Conservation (phyloP, 2,113 vertebrate genomes). For the Stegastes partitus region DNA sequence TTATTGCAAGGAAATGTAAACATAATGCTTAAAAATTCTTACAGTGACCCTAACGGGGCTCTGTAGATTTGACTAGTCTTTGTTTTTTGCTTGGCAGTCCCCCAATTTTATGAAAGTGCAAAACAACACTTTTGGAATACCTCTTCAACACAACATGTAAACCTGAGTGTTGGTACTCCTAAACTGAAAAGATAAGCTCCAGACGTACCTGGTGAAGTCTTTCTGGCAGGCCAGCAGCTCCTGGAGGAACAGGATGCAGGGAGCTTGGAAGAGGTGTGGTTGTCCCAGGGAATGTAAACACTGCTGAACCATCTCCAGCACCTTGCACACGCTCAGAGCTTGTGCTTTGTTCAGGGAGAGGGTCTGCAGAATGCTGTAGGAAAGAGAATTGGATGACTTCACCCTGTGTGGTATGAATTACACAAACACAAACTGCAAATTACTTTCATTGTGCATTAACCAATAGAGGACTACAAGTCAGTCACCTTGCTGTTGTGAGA, state of each 20-base stretch:
- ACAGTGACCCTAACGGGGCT: too few relatives aligned
- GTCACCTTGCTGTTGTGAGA: slow-evolving; percentile 91
- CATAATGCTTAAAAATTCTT: too few relatives aligned
- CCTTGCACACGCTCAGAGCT: slow-evolving; percentile 89
- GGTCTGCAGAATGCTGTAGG: slow-evolving; percentile 91
- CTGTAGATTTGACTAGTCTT: too few relatives aligned
- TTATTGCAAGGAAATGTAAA: too few relatives aligned
- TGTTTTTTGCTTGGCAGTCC: background rate
- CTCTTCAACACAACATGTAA: background rate
- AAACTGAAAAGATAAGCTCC: background rate
- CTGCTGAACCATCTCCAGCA: slow-evolving; percentile 88
- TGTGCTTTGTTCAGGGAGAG: slow-evolving; percentile 92
- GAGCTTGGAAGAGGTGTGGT: slow-evolving; percentile 93
- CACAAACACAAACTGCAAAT: background rate
- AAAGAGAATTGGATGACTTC: background rate
- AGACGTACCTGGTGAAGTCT: slow-evolving; percentile 92
- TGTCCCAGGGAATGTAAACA: slow-evolving; percentile 90
- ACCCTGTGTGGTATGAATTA: background rate
- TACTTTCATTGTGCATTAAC: background rate
- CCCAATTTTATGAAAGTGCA: background rate
- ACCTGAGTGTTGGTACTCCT: background rate
- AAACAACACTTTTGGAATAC: background rate
- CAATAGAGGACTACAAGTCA: background rate
- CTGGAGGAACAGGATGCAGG: slow-evolving; percentile 93
- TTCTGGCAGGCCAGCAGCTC: slow-evolving; percentile 96